Conservation (phyloP, 2,797 vertebrate genomes). For the Anguilla megastoma region DNA sequence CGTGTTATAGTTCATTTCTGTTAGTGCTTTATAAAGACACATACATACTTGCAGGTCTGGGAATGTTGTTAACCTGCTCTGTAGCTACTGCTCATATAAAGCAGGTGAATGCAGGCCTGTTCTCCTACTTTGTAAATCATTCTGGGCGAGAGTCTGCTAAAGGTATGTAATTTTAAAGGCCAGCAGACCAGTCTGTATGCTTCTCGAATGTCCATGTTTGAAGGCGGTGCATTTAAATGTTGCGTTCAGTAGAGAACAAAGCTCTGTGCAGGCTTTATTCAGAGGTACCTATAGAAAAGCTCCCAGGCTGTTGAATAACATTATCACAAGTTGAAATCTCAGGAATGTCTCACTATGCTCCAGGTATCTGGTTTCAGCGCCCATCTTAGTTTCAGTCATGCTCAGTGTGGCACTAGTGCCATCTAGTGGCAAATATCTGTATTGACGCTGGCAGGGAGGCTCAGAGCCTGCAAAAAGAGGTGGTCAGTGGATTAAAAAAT, state of each 20-base stretch:
- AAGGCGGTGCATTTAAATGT: background rate
- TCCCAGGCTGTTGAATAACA: background rate
- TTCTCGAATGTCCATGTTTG: background rate
- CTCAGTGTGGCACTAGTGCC: slow-evolving; percentile 68
- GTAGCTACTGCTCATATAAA: background rate
- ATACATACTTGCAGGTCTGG: background rate
- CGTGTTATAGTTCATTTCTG: background rate
- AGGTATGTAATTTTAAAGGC: background rate
- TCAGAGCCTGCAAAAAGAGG: slow-evolving; percentile 36
- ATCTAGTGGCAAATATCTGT: slow-evolving; percentile 67
- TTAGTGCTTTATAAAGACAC: no score
- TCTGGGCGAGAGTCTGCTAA: background rate
- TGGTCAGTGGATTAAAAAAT: slow-evolving; percentile 41
- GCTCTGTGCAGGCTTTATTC: background rate
- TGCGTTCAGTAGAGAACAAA: background rate
- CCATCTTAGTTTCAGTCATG: background rate
- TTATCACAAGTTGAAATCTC: background rate
- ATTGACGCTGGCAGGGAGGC: slow-evolving; percentile 26
- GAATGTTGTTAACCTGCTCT: background rate
- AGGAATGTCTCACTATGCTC: background rate
- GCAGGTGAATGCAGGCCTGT: background rate
- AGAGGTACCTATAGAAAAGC: background rate
- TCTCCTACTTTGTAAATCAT: background rate
- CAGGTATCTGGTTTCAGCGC: background rate
- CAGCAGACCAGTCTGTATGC: background rate